These are phyloP conservation scores for Corvus hawaiiensis DNA, from an alignment of 2,113 vertebrate genomes.

Conservation along the genomic window DNA sequence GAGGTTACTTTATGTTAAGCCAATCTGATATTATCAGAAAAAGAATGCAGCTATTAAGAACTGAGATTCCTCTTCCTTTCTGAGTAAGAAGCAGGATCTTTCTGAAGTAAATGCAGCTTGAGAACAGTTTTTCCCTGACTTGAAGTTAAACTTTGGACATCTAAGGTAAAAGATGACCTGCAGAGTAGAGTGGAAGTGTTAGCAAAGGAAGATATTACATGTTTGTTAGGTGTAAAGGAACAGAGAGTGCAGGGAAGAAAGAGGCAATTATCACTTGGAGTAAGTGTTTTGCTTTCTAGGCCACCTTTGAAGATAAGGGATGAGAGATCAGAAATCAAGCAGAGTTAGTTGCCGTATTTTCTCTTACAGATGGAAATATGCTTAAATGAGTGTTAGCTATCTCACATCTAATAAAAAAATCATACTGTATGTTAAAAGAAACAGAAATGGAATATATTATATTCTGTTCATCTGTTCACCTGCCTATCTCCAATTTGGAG, in stretches of 20 bases:
- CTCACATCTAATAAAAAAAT: neutral
- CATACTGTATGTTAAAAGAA: neutral
- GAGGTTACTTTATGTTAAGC: neutral
- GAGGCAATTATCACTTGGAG: conserved; percentile 26
- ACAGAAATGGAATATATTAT: neutral
- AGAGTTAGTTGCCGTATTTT: neutral
- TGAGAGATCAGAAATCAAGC: neutral
- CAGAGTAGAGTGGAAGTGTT: neutral
- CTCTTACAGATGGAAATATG: neutral
- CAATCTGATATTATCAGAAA: neutral
- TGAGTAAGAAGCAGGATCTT: neutral
- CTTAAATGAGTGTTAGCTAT: neutral
- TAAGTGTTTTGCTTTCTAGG: conserved; percentile 4
- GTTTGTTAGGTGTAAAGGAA: neutral
- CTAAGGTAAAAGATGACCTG: neutral
- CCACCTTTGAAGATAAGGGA: neutral
- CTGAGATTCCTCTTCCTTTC: neutral
- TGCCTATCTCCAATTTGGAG: neutral
- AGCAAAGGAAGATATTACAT: neutral
- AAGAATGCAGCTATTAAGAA: neutral
- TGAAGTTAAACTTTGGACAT: neutral
- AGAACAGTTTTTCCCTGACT: neutral
- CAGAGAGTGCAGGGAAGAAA: neutral
- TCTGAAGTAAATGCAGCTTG: neutral
- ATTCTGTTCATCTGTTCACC: neutral